Evolutionary conservation across 2,113 vertebrate species (phyloP).

Genomic region (Platichthys stellatus): DNA sequence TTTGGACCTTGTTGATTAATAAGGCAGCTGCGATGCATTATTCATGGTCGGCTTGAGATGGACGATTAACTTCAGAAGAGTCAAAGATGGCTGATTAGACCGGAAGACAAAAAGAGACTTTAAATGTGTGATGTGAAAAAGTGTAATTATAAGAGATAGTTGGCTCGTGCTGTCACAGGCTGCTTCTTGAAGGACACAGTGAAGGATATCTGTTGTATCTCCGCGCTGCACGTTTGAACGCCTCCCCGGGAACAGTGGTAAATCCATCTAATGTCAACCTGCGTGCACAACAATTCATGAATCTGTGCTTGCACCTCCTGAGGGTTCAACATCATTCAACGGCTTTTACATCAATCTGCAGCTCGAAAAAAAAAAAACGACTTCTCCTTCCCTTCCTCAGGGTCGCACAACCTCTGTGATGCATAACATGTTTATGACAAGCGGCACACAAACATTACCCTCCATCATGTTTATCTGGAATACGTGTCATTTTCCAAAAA

Average conservation of each 20-base stretch:
- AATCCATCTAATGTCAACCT: constrained; percentile 61
- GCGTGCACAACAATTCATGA: constrained; percentile 63
- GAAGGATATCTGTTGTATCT: constrained; percentile 66
- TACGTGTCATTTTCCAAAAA: constrained; percentile 37
- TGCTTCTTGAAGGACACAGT: constrained; percentile 48
- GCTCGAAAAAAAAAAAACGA: constrained; percentile 14
- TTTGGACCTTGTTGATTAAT: constrained; percentile 39
- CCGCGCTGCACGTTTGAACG: constrained; percentile 31
- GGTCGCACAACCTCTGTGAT: constrained; percentile 60
- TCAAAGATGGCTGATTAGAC: constrained; percentile 45
- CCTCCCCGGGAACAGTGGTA: constrained; percentile 32
- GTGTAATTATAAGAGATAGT: background rate
- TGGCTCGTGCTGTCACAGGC: background rate
- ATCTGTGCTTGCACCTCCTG: constrained; percentile 49
- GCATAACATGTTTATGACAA: constrained; percentile 53
- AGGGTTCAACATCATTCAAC: constrained; percentile 68
- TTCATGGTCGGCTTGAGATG: constrained; percentile 29
- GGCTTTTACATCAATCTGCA: constrained; percentile 60
- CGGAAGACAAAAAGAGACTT: background rate
- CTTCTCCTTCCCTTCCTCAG: constrained; percentile 44
- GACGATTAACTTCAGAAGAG: constrained; percentile 33
- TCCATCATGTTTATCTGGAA: constrained; percentile 57
- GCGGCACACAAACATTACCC: constrained; percentile 46
- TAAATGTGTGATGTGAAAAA: background rate
- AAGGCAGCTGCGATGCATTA: constrained; percentile 28